Percentiles rank a stretch among this genome's conserved stretches.
Conservation (phyloP, 1,140 invertebrate genomes). For the Amphibalanus amphitrite region DNA sequence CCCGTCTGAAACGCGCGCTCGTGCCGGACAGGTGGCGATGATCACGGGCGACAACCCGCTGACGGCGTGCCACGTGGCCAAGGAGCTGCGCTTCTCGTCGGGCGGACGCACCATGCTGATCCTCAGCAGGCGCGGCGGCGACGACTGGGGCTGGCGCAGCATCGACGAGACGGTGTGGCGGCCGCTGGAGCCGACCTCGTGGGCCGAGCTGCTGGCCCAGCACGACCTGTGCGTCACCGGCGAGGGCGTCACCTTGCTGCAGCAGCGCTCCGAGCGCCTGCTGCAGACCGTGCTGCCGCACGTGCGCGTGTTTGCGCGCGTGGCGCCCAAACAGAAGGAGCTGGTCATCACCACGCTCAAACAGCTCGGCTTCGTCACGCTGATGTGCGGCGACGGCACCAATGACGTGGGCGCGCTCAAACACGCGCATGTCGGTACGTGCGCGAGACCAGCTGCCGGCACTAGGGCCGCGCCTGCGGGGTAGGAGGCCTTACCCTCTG, state of each 20-base stretch:
- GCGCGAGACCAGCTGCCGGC: no score
- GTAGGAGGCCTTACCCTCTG: no score
- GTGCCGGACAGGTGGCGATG: slow-evolving; percentile 63
- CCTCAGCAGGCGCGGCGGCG: slow-evolving; percentile 29
- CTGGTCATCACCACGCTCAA: slow-evolving; percentile 80
- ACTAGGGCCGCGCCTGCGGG: no score
- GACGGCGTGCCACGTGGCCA: slow-evolving; percentile 96
- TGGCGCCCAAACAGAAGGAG: slow-evolving; percentile 95
- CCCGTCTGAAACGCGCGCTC: no score
- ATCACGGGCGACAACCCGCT: slow-evolving; percentile 98
- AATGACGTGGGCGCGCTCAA: slow-evolving; percentile 99
- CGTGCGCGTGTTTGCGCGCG: slow-evolving; percentile 77
- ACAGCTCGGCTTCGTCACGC: slow-evolving; percentile 63
- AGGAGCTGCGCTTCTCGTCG: slow-evolving; percentile 72
- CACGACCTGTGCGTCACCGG: slow-evolving; percentile 19
- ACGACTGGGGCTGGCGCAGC: slow-evolving; percentile 57
- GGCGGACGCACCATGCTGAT: slow-evolving; percentile 53
- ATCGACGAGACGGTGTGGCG: slow-evolving; percentile 50
- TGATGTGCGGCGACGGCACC: slow-evolving; percentile 99
- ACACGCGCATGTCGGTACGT: slow-evolving; percentile 77
- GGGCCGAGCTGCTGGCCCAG: slow-evolving; percentile 6
- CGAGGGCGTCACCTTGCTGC: slow-evolving; percentile 50
- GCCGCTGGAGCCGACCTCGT: slow-evolving; percentile 29
- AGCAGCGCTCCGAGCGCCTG: slow-evolving; percentile 40
- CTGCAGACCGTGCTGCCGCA: slow-evolving; percentile 59